Base-by-base conservation (phyloP, 1,140 invertebrate species). In the Globodera rostochiensis region DNA sequence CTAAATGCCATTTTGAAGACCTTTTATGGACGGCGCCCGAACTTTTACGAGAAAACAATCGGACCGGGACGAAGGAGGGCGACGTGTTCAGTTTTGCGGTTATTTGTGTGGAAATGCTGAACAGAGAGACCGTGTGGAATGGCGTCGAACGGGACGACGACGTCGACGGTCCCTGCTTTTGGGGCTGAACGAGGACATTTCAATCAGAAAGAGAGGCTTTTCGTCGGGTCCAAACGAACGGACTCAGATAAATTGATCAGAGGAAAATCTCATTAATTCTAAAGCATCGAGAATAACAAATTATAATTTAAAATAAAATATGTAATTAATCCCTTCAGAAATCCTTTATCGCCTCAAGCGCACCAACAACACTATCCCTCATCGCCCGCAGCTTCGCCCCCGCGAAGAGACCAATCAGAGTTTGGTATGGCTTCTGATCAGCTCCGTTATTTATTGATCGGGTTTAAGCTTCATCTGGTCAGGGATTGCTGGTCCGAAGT, bases 21-120 rank as follows among this genome's bases (percentile, higher is more conserved):
- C 90, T 95, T 64, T 91, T 96, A 77, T 97, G 95, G 95, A 95
- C 94, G 45, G 94, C 95, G 0, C 95, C 95, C 4, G 95, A 97
- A 91, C 90, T 97, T 45, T 91, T 99, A 79, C 92, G 96, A 83
- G 92, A 93, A 46, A 76, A 84, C 66, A 76, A 83, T 74, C 69
- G 75, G 50, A 50, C 69, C 9, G 87, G 87, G 25, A 89, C 87
- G 36, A 79, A 84, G 67, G 76, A 82, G 67, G 87, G 87, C 6
- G 87, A 88, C 71, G 81, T 89, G 64, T 88, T 88, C 77, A 84
- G 81, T 47, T 88, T 89, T 75, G 87, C 88, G 21, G 89, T 88
- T 50, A 86, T 88, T 50, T 87, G 87, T 70, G 88, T 85, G 7
- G 87, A 88, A 67, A 66, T 88, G 19, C 25, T 88, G 13, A 88